Conservation (phyloP, 2,113 vertebrate genomes). For the Corvus cornix region DNA sequence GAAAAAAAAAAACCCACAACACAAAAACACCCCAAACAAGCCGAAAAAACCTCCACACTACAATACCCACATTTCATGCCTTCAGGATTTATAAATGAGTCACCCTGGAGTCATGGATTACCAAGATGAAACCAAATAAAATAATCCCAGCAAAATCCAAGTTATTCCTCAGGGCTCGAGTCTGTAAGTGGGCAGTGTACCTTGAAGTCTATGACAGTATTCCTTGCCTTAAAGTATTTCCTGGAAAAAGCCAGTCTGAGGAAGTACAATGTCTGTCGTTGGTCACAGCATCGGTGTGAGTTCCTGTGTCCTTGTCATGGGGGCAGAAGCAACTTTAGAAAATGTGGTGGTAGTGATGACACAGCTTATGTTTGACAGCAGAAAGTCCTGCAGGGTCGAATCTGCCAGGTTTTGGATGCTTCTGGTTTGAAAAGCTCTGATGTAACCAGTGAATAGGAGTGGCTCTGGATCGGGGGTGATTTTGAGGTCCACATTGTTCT, state of each 20-base stretch:
- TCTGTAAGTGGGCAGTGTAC: background rate
- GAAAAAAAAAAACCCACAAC: background rate
- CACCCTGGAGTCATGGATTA: background rate
- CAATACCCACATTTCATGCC: background rate
- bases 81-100: background rate
- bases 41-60: background rate
- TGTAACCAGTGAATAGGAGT: background rate
- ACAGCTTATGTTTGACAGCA: background rate
- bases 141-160: background rate
- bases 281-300: background rate
- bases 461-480: background rate
- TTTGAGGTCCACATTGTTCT: background rate
- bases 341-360: background rate
- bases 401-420: background rate
- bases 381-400: background rate
- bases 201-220: background rate
- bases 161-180: background rate
- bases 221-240: background rate
- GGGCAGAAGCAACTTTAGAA: background rate
- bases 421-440: background rate
- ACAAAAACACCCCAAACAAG: background rate
- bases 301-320: background rate
- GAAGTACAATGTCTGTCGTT: background rate
- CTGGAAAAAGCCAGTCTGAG: background rate
- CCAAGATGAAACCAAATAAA: background rate